A percentile compares a stretch with the other conserved stretches of the same genome.
Evolutionary conservation across 2,113 vertebrate species (phyloP).

Genomic region (Ginglymostoma cirratum): DNA sequence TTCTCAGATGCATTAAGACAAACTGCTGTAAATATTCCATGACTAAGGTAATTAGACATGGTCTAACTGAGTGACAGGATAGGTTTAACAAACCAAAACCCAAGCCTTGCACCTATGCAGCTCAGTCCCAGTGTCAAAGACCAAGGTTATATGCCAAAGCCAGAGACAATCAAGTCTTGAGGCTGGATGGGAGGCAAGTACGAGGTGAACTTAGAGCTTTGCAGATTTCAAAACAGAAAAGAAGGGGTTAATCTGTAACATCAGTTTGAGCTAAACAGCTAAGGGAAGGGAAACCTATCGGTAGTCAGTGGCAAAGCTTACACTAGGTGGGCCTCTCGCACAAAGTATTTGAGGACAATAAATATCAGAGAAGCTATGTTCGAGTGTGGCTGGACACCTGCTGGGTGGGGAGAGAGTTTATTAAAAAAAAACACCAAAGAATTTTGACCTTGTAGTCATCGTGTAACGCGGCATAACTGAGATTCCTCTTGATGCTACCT

Average conservation of each 20-base stretch:
- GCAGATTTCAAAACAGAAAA: background rate
- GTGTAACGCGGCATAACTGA: background rate
- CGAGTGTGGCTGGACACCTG: background rate
- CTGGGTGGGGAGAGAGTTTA: background rate
- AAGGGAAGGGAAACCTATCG: background rate
- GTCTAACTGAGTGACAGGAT: too few relatives aligned
- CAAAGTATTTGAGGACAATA: background rate
- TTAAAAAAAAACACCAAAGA: background rate
- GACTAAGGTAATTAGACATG: too few relatives aligned
- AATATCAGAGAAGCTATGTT: background rate
- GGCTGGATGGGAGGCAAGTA: background rate
- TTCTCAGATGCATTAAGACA: too few relatives aligned
- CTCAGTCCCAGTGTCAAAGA: too few relatives aligned
- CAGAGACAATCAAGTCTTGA: background rate
- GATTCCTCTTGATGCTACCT: background rate
- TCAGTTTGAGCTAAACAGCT: too few relatives aligned
- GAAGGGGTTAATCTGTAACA: background rate
- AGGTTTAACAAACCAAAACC: too few relatives aligned
- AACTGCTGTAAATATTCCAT: too few relatives aligned
- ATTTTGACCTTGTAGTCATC: constrained; percentile 5
- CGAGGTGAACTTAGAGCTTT: background rate
- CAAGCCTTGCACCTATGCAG: too few relatives aligned
- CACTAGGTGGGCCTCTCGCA: background rate
- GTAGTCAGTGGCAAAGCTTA: background rate
- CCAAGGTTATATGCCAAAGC: too few relatives aligned